Evolutionary conservation across 2,113 vertebrate genomes (phyloP).

Genomic region (Ibidorhyncha struthersii): DNA sequence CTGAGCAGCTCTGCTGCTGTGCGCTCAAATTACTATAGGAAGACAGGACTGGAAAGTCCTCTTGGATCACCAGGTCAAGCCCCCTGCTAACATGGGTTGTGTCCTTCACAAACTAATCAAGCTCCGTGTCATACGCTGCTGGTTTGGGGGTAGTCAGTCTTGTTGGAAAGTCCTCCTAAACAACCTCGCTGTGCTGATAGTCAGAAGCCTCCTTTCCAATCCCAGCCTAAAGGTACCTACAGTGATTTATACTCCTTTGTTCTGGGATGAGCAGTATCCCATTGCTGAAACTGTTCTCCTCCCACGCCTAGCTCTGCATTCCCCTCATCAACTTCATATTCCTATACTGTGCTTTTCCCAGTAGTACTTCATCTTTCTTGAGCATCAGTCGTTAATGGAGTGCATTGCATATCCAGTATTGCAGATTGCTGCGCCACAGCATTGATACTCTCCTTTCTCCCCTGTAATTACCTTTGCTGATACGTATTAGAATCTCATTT

Average conservation of each 20-base stretch:
- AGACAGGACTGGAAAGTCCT: not conserved
- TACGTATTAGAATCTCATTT: not conserved
- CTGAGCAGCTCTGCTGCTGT: not conserved
- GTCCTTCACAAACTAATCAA: not conserved
- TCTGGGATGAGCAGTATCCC: not conserved
- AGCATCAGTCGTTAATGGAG: not conserved
- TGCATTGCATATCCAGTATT: not conserved
- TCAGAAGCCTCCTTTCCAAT: not conserved
- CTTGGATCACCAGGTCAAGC: not conserved
- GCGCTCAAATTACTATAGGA: not conserved
- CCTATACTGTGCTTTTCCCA: not conserved
- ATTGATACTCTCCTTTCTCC: not conserved
- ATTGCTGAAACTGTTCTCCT: not conserved
- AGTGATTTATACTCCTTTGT: not conserved
- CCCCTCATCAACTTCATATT: not conserved
- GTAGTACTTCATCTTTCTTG: not conserved
- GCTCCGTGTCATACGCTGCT: not conserved
- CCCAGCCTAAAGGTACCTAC: not conserved
- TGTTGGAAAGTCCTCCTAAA: not conserved
- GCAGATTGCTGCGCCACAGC: not conserved
- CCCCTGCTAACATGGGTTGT: not conserved
- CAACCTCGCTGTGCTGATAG: not conserved
- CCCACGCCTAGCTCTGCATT: not conserved
- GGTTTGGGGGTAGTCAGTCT: not conserved
- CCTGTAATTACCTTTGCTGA: not conserved